phyloP scores from a whole-genome alignment of 2,888 invertebrate genomes.

The Exocentrus adspersus region DNA sequence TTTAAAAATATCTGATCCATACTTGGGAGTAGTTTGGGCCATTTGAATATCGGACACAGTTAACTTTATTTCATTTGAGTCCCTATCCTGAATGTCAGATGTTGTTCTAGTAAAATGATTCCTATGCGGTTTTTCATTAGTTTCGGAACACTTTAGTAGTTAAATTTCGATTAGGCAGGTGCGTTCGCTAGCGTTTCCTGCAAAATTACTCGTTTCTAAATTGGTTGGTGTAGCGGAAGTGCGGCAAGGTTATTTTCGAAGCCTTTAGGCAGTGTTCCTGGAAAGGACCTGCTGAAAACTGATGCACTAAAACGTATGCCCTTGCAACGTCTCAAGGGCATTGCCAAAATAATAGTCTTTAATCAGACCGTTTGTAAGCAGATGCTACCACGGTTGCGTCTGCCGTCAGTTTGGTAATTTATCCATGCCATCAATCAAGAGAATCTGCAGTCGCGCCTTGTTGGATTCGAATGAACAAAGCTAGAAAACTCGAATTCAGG shows the following conservation, averaged over 20 bases:
- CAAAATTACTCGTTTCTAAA: constrained; percentile 22
- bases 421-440: too few relatives aligned
- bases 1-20: too few relatives aligned
- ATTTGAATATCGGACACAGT: too few relatives aligned
- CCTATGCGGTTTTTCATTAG: too few relatives aligned
- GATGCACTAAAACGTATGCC: constrained; percentile 20
- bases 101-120: background rate
- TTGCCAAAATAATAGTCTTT: constrained; percentile 25
- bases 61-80: too few relatives aligned
- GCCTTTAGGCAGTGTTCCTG: constrained; percentile 15
- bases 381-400: background rate
- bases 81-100: background rate
- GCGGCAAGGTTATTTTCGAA: constrained; percentile 30
- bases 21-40: too few relatives aligned
- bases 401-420: background rate
- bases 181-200: too few relatives aligned
- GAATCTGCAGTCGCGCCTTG: too few relatives aligned
- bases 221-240: constrained; percentile 29
- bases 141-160: background rate
- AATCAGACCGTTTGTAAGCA: constrained; percentile 10
- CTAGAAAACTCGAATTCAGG: background rate
- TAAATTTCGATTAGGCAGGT: too few relatives aligned
- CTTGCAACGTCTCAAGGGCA: constrained; percentile 24
- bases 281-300: constrained; percentile 21
- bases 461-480: background rate